Base-by-base conservation (phyloP, 2,888 invertebrate species). In the Deilephila elpenor region DNA sequence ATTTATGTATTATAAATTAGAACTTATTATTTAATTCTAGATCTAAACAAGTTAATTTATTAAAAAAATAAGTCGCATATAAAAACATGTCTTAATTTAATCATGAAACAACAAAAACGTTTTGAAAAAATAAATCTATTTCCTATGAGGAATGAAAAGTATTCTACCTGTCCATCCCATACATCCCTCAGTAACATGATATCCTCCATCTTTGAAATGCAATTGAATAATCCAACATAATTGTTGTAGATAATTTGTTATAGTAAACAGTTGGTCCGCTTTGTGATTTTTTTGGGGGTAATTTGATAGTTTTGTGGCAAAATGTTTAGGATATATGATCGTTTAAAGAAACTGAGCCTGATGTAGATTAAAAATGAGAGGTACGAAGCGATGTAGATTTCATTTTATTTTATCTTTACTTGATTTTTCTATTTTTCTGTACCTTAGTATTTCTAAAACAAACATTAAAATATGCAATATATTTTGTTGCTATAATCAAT, bases 201-300 rank as follows among this genome's bases (percentile, higher is more conserved):
- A 59, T 71, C 56, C 56, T 59, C 32, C 32, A 8, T 61, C 25
- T 19, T 34, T 61, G 29, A 61, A 59, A n/a, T 14, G 29, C n/a
- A 71, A 71, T 59, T 34, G 51, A 70, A 70, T 71, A 32, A 71
- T 71, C 56, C 62, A 53, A 51, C 56, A 73, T 76, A 44, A 86
- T 93, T 92, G 89, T 93, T 79, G 76, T 67, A 83, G 80, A 91
- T 93, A 94, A 94, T 94, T 94, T 86, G 89, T 86, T 89, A 93
- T 86, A 89, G 93, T 93, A 93, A 94, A 94, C 90, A 94, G 91
- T 92, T 89, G 84, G 83, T 75, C 37, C 76, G 77, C 76, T 85
- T 90, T 91, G 89, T 92, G 80, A 79, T 88, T 90, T 89, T 90
- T 83, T 73, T 70, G 5, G 29, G 25, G 11, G 71, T 62, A 74